Evolutionary conservation across 2,113 vertebrate species (phyloP), one percentile per base, ranked within the genome.

Genomic region (Myrmophylax atrothorax): DNA sequence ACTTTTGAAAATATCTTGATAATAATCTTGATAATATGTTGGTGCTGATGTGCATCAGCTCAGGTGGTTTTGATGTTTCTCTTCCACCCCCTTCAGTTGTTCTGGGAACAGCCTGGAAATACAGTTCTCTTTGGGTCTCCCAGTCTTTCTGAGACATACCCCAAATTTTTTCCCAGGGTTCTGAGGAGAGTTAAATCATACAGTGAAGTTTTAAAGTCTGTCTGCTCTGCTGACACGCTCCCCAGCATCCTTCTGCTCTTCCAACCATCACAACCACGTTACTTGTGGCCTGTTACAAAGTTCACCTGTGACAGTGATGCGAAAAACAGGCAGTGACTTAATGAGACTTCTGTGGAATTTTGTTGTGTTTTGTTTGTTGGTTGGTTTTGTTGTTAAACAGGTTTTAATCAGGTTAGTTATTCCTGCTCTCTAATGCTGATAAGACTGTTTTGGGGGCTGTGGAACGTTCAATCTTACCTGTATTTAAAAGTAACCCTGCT

Each of bases 241-340:
- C 9, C 20, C 64, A 42, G 35, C 47, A 35, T 58, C 77, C 35
- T 44, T 3, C 35, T 87, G 64, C 72, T 79, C 40, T 28, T 37
- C 18, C 16, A 3, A 12, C 50, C 7, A 15, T 69, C 19, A 0
- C 14, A 12, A 9, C 14, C 17, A 3, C 3, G 0, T 0, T 64
- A 24, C 33, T 50, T 55, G 20, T 44, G 49, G 19, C 5, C 40
- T 28, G 26, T 6, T 44, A n/a, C n/a, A 33, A 16, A 63, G 58
- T 7, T 70, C 76, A 24, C 52, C 24, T 10, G 0, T 20, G 53
- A 6, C 13, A 14, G 40, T 1, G 3, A 24, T 37, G 33, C 25
- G 29, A 14, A 46, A 68, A 7, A 1, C 66, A 28, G 50, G 78
- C 46, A 58, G 53, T 18, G 28, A 69, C 58, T 62, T 50, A 33